Evolutionary conservation across 2,888 invertebrate genomes (phyloP).

Genomic region (Chloromyia formosa): DNA sequence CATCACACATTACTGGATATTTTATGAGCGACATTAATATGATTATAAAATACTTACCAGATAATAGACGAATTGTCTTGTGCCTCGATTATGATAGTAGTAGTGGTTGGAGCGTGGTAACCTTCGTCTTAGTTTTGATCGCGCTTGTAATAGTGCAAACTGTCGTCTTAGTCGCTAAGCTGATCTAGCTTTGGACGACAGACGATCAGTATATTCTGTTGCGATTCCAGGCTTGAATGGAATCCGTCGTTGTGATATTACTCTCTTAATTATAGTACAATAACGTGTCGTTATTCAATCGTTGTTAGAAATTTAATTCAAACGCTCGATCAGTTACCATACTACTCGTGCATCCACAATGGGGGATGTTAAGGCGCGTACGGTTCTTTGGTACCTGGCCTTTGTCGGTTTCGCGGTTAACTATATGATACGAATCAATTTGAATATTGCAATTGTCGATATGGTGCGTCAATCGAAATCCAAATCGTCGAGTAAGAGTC

Average conservation of each 20-base stretch:
- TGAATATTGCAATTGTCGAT: slow-evolving; percentile 74
- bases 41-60: too few species aligned
- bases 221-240: neutral
- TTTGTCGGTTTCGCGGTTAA: slow-evolving; percentile 75
- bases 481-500: slow-evolving; percentile 10
- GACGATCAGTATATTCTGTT: neutral
- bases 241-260: slow-evolving; percentile 17
- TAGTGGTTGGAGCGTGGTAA: too few species aligned
- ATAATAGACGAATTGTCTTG: too few species aligned
- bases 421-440: slow-evolving; percentile 74
- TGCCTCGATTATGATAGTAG: too few species aligned
- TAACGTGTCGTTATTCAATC: neutral
- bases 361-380: slow-evolving; percentile 57
- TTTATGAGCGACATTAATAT: too few species aligned
- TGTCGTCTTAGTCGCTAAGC: neutral
- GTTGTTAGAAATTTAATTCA: too few species aligned
- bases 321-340: too few species aligned
- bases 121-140: too few species aligned
- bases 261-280: neutral
- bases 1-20: too few species aligned
- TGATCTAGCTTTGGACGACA: slow-evolving; percentile 4
- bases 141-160: too few species aligned
- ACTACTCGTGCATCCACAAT: neutral
- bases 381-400: slow-evolving; percentile 71
- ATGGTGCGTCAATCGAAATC: slow-evolving; percentile 63